Evolutionary conservation across 2,888 invertebrate genomes (phyloP).

Genomic region (Strigamia transsilvanica): DNA sequence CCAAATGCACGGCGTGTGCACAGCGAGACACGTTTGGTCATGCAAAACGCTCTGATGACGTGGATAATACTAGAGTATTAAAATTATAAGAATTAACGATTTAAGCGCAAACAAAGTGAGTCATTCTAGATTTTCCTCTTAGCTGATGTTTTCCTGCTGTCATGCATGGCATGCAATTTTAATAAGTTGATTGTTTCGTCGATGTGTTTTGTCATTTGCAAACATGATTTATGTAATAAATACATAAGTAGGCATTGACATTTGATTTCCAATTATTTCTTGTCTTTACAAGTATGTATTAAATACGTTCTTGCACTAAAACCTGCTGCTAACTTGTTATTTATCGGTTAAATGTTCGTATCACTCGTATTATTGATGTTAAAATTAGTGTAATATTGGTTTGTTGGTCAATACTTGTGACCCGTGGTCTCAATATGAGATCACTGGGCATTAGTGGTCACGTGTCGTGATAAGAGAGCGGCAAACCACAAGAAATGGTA

Average conservation of each 20-base stretch:
- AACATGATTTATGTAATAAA: neutral
- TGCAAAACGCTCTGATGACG: neutral
- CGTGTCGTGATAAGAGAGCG: conserved; percentile 25
- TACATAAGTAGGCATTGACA: no score
- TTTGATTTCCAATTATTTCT: no score
- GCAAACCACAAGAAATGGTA: conserved; percentile 11
- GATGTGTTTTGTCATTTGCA: neutral
- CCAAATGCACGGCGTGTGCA: neutral
- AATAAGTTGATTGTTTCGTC: neutral
- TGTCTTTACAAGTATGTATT: no score
- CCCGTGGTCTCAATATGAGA: conserved; percentile 20
- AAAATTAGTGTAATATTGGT: neutral
- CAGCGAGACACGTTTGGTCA: neutral
- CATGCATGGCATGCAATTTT: neutral
- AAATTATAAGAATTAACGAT: conserved; percentile 1
- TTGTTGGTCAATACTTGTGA: neutral
- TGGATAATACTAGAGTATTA: neutral
- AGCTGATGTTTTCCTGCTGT: conserved; percentile 9
- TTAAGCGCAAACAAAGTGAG: neutral
- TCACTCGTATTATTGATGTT: neutral
- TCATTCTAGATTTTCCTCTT: neutral
- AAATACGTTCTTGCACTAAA: no score
- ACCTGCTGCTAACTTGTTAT: neutral
- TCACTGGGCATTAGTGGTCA: conserved; percentile 25
- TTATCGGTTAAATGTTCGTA: neutral